Evolutionary conservation across 2,888 invertebrate species (phyloP).

Genomic region (Hemistola chrysoprasaria): DNA sequence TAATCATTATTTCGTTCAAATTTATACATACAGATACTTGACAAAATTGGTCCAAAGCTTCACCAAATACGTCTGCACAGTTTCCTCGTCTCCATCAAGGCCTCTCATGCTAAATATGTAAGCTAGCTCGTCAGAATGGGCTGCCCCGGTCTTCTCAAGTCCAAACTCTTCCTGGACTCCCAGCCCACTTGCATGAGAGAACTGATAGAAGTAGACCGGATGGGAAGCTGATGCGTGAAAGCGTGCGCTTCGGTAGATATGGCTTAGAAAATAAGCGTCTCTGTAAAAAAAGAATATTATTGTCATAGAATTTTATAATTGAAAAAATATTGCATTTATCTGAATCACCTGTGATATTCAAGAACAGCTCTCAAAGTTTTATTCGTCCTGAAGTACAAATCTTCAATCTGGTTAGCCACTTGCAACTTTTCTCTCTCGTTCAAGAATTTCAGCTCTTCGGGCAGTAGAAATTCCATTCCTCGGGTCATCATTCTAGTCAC

Average conservation of each 20-base stretch:
- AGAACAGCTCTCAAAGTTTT: slow-evolving; percentile 47
- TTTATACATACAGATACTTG: slow-evolving; percentile 59
- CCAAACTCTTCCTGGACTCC: slow-evolving; percentile 55
- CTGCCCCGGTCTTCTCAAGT: slow-evolving; percentile 56
- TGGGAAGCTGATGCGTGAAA: slow-evolving; percentile 43
- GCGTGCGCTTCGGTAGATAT: slow-evolving; percentile 57
- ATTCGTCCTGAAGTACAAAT: slow-evolving; percentile 58
- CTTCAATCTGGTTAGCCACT: slow-evolving; percentile 46
- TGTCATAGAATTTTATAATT: no score
- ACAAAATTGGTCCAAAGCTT: slow-evolving; percentile 68
- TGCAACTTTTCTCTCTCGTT: slow-evolving; percentile 49
- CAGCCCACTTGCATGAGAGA: slow-evolving; percentile 50
- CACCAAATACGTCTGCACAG: slow-evolving; percentile 47
- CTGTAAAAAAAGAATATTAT: slow-evolving; percentile 38
- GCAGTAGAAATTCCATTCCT: slow-evolving; percentile 47
- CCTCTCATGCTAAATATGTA: slow-evolving; percentile 54
- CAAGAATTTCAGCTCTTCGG: slow-evolving; percentile 55
- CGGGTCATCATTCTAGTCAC: slow-evolving; percentile 37
- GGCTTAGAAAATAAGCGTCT: slow-evolving; percentile 64
- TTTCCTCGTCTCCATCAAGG: slow-evolving; percentile 51
- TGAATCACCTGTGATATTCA: slow-evolving; percentile 58
- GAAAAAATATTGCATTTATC: not conserved
- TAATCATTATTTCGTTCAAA: not conserved
- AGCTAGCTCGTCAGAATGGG: slow-evolving; percentile 68
- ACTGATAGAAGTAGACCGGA: slow-evolving; percentile 65